Evolutionary conservation across 1,140 invertebrate species (phyloP).

Genomic region (Archivesica marissinica): DNA sequence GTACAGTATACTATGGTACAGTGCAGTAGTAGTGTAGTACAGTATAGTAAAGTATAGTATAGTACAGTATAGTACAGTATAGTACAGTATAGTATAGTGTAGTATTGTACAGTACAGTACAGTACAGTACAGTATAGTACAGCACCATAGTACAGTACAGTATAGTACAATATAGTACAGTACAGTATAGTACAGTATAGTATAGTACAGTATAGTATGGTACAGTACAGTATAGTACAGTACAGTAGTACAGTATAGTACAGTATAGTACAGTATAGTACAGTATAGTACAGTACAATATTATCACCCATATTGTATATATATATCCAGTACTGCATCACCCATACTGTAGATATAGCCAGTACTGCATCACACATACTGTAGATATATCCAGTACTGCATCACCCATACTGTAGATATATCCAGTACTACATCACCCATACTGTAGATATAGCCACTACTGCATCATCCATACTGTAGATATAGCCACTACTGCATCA

Average conservation of each 20-base stretch:
- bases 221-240: conserved; percentile 27
- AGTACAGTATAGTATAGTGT: conserved; percentile 47
- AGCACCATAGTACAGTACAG: conserved; percentile 50
- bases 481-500: too few species aligned
- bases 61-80: conserved; percentile 36
- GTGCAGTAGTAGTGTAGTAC: conserved; percentile 52
- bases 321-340: too few species aligned
- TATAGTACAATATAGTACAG: conserved; percentile 52
- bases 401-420: too few species aligned
- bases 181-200: conserved; percentile 46
- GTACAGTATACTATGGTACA: conserved; percentile 50
- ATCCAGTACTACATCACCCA: too few species aligned
- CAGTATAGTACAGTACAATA: conserved; percentile 27
- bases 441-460: too few species aligned
- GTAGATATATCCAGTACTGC: too few species aligned
- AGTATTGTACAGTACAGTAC: conserved; percentile 47
- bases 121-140: conserved; percentile 56
- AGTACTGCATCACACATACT: too few species aligned
- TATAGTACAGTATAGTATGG: conserved; percentile 39
- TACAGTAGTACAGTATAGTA: conserved; percentile 10
- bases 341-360: too few species aligned
- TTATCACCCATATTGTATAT: not conserved
- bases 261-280: conserved; percentile 37
- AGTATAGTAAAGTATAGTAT: conserved; percentile 42
- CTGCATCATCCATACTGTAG: too few species aligned